phyloP scores from a whole-genome alignment of 2,113 vertebrate species.

The Myrmecobius fasciatus region DNA sequence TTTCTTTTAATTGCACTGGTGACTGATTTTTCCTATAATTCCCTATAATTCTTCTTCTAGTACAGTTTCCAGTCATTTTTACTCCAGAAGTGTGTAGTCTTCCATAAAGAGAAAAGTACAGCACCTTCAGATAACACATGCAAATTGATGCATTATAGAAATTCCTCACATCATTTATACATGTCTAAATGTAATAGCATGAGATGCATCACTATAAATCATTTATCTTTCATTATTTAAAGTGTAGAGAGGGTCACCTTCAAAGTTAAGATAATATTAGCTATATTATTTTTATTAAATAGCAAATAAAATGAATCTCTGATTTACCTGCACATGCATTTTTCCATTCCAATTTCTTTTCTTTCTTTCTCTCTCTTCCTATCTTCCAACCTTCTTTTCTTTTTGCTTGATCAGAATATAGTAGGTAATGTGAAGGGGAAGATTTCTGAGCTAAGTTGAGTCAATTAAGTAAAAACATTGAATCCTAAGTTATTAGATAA shows the following conservation, averaged over 20 bases:
- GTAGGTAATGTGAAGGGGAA: conserved; percentile 64
- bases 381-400: conserved; percentile 72
- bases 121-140: conserved; percentile 65
- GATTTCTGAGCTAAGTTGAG: conserved; percentile 75
- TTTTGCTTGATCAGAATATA: conserved; percentile 54
- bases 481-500: conserved; percentile 73
- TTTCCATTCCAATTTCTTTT: conserved; percentile 60
- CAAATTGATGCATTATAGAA: conserved; percentile 79
- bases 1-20: background rate
- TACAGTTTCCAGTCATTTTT: conserved; percentile 46
- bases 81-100: background rate
- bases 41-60: conserved; percentile 49
- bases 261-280: conserved; percentile 70
- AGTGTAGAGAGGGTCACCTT: conserved; percentile 74
- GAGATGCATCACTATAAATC: conserved; percentile 80
- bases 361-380: background rate
- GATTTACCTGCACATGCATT: conserved; percentile 59
- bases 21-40: too few relatives aligned
- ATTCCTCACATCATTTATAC: conserved; percentile 78
- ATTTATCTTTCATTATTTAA: conserved; percentile 77
- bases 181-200: conserved; percentile 76
- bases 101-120: conserved; percentile 37
- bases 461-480: conserved; percentile 75
- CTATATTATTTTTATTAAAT: conserved; percentile 71
- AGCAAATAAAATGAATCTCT: conserved; percentile 69